A percentile compares a stretch with the other conserved stretches of the same genome.
These are phyloP conservation scores for Pipistrellus nathusii DNA, from an alignment of 2,797 vertebrate species.

Conservation along the genomic window DNA sequence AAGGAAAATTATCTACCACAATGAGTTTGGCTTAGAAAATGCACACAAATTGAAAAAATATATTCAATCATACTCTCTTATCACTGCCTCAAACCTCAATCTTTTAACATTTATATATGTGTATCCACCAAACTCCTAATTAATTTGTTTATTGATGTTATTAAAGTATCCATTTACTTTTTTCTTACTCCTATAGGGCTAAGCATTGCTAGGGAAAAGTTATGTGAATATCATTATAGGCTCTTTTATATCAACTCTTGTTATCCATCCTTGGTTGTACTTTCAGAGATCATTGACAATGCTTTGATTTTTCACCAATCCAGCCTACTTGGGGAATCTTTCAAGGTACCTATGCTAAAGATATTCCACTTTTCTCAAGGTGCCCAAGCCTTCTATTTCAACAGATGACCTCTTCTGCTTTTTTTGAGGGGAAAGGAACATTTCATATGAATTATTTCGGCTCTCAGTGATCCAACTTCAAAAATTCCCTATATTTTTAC, in stretches of 20 bases:
- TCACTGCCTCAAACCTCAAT: background rate
- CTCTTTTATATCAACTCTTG: background rate
- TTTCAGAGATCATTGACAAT: background rate
- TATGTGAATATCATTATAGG: background rate
- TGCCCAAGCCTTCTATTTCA: background rate
- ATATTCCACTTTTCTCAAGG: slow-evolving; percentile 59
- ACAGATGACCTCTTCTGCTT: slow-evolving; percentile 9
- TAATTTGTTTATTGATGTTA: background rate
- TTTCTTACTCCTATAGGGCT: background rate
- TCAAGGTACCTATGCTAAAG: slow-evolving; percentile 28
- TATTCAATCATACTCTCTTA: background rate
- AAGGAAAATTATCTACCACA: background rate
- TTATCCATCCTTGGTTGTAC: background rate
- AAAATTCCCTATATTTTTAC: slow-evolving; percentile 42
- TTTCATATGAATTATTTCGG: slow-evolving; percentile 56
- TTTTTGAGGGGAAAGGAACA: background rate
- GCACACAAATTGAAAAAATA: background rate
- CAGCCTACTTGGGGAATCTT: slow-evolving; percentile 10
- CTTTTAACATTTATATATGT: background rate
- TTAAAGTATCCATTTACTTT: background rate
- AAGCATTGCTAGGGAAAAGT: background rate
- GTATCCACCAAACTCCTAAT: background rate
- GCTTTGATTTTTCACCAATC: slow-evolving; percentile 42
- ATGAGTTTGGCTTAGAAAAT: background rate
- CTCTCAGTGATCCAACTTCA: slow-evolving; percentile 17